Evolutionary conservation across 2,797 vertebrate species (phyloP).

Genomic region (Meriones psammophilus): DNA sequence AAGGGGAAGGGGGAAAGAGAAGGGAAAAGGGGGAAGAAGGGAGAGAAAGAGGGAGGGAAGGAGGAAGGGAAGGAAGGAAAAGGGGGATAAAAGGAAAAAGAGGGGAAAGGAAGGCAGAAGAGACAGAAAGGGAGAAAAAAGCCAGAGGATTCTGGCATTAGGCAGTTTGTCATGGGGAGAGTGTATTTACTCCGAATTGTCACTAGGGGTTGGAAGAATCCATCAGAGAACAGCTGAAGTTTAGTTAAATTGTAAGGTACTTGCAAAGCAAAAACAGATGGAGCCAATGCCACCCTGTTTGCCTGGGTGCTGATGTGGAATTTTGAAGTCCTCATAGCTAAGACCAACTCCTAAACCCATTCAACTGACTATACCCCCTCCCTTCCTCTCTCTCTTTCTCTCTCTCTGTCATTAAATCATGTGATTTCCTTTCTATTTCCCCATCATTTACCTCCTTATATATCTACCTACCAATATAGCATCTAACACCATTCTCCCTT

Average conservation of each 20-base stretch:
- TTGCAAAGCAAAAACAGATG: background rate
- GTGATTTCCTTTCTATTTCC: conserved; percentile 60
- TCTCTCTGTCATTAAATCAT: background rate
- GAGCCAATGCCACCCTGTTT: background rate
- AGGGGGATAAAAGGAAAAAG: background rate
- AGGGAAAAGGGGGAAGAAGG: fast-evolving
- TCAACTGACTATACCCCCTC: no score
- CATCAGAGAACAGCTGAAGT: background rate
- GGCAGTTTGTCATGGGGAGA: background rate
- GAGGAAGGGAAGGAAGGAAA: background rate
- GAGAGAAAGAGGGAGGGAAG: no score
- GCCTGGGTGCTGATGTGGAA: background rate
- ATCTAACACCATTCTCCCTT: background rate
- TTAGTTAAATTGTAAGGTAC: background rate
- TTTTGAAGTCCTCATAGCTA: background rate
- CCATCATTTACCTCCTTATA: background rate
- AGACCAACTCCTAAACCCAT: background rate
- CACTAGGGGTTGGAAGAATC: background rate
- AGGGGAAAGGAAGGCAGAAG: background rate
- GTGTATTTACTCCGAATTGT: background rate
- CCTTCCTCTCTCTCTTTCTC: background rate
- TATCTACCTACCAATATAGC: background rate
- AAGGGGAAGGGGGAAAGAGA: background rate
- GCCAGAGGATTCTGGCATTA: background rate
- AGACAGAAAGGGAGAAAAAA: background rate